A percentile compares a stretch with the other conserved stretches of the same genome.
These are phyloP conservation scores for Mesorhabditis sp. DNA, from an alignment of 2,888 invertebrate species.

Conservation along the genomic window DNA sequence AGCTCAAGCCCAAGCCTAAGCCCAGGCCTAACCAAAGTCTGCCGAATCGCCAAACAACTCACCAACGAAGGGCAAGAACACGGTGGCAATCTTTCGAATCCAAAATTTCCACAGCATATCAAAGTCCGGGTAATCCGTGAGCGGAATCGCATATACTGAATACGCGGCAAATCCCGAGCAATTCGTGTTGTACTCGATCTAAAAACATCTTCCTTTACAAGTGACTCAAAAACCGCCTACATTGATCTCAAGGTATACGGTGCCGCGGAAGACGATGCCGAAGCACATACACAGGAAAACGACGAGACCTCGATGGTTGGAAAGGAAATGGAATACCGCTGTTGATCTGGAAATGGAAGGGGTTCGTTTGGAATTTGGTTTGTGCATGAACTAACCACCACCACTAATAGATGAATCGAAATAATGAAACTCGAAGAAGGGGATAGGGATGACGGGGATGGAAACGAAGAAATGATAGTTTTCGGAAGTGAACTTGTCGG, in stretches of 20 bases:
- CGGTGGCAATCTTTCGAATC: conserved; percentile 45
- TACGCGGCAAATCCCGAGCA: conserved; percentile 42
- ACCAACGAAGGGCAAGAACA: conserved; percentile 51
- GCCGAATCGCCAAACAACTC: not conserved
- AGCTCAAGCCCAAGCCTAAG: too few relatives aligned
- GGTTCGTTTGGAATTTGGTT: too few relatives aligned
- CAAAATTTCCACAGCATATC: conserved; percentile 51
- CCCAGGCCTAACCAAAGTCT: too few relatives aligned
- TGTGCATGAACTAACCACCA: too few relatives aligned
- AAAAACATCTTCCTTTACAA: not conserved
- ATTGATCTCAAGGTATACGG: conserved; percentile 47
- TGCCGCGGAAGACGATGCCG: conserved; percentile 44
- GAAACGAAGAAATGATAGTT: not conserved
- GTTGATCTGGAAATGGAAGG: conserved; percentile 17
- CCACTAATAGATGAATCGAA: not conserved
- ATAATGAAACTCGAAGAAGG: not conserved
- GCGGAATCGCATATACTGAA: conserved; percentile 31
- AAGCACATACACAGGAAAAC: conserved; percentile 42
- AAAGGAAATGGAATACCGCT: conserved; percentile 34
- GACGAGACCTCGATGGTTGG: conserved; percentile 36
- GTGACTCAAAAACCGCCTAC: conserved; percentile 18
- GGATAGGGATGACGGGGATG: not conserved
- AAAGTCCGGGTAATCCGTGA: conserved; percentile 33
- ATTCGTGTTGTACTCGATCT: conserved; percentile 31
- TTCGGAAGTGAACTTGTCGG: too few relatives aligned